These are phyloP conservation scores for Progne subis DNA, from an alignment of 2,113 vertebrate species.

Conservation along the genomic window DNA sequence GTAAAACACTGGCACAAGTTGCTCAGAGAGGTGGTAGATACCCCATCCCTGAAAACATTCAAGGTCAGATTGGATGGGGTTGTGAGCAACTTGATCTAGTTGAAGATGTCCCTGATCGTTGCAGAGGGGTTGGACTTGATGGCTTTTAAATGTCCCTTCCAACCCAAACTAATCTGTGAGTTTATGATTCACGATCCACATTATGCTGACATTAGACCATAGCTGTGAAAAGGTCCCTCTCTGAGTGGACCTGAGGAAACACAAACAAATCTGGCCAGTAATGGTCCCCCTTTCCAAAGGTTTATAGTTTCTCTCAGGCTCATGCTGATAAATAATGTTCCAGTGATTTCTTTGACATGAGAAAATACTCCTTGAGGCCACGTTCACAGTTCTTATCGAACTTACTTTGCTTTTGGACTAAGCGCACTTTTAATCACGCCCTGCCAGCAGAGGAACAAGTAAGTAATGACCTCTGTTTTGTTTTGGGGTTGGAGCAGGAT, in stretches of 20 bases:
- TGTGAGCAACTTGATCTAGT: neutral
- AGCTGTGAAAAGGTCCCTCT: neutral
- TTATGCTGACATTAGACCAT: neutral
- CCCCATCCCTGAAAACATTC: neutral
- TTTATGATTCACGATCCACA: neutral
- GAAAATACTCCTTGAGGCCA: neutral
- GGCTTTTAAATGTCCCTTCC: neutral
- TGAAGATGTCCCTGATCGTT: neutral
- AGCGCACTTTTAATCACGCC: neutral
- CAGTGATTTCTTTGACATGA: neutral
- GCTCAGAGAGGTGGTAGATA: neutral
- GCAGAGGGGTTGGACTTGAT: neutral
- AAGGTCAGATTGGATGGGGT: neutral
- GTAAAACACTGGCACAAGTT: neutral
- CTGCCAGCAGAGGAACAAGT: neutral
- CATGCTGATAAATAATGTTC: neutral
- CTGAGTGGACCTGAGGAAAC: neutral
- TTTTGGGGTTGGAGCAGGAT: neutral
- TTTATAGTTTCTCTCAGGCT: neutral
- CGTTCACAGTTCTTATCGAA: neutral
- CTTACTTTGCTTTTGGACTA: neutral
- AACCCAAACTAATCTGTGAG: neutral
- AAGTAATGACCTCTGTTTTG: neutral
- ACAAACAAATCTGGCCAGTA: neutral
- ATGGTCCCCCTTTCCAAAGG: neutral